Percentiles rank a stretch among this genome's conserved stretches.
Conservation (phyloP, 2,797 vertebrate genomes). For the Strix occidentalis region DNA sequence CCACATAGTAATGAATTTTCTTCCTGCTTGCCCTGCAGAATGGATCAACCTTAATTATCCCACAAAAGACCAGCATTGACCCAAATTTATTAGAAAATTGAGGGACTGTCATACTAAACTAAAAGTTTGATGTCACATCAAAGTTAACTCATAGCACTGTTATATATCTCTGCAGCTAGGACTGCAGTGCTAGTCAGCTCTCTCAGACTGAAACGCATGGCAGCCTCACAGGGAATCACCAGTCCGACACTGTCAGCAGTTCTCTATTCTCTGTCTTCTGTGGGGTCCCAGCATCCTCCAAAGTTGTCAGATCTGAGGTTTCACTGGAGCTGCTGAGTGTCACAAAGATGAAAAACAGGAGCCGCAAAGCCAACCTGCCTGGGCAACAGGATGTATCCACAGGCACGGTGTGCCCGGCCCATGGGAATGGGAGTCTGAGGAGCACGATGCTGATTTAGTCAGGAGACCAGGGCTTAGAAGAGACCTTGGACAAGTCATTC, state of each 20-base stretch:
- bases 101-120: not conserved
- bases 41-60: slow-evolving; percentile 28
- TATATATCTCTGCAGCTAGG: not conserved
- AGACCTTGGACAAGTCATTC: not conserved
- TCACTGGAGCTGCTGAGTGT: not conserved
- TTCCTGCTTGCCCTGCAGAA: slow-evolving; percentile 29
- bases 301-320: not conserved
- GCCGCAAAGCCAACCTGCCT: not conserved
- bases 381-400: not conserved
- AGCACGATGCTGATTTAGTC: not conserved
- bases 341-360: not conserved
- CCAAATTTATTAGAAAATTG: slow-evolving; percentile 64
- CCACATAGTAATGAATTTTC: slow-evolving; percentile 9
- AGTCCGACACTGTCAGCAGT: fast-evolving
- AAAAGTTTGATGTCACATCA: not conserved
- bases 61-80: slow-evolving; percentile 1
- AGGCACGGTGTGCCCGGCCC: fast-evolving
- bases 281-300: not conserved
- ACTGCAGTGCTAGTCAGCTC: not conserved
- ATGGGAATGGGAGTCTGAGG: not conserved
- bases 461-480: not conserved
- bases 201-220: fast-evolving
- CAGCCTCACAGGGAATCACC: not conserved
- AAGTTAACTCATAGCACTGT: not conserved
- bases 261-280: not conserved